Evolutionary conservation across 2,113 vertebrate genomes (phyloP).

Genomic region (chimpanzee (Pan troglodytes)): NHGRI_mPanTro3-v2.1_pri NC_072411.2:141118501-141119000

Average conservation of each 20-base stretch:
- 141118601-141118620: too few relatives aligned
- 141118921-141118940: neutral
- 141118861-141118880: too few relatives aligned
- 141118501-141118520: too few relatives aligned
- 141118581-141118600: too few relatives aligned
- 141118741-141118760: neutral
- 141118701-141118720: neutral
- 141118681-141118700: too few relatives aligned
- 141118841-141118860: neutral
- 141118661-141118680: too few relatives aligned
- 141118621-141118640: too few relatives aligned
- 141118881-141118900: too few relatives aligned
- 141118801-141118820: rapidly evolving
- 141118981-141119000: rapidly evolving
- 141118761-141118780: neutral
- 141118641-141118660: too few relatives aligned
- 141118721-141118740: neutral
- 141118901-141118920: rapidly evolving
- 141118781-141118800: neutral
- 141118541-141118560: too few relatives aligned
- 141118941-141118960: rapidly evolving
- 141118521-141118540: too few relatives aligned
- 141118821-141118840: neutral
- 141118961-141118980: neutral
- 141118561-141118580: too few relatives aligned